These are phyloP conservation scores for Sula dactylatra DNA, from an alignment of 2,113 vertebrate species.

Conservation along the genomic window DNA sequence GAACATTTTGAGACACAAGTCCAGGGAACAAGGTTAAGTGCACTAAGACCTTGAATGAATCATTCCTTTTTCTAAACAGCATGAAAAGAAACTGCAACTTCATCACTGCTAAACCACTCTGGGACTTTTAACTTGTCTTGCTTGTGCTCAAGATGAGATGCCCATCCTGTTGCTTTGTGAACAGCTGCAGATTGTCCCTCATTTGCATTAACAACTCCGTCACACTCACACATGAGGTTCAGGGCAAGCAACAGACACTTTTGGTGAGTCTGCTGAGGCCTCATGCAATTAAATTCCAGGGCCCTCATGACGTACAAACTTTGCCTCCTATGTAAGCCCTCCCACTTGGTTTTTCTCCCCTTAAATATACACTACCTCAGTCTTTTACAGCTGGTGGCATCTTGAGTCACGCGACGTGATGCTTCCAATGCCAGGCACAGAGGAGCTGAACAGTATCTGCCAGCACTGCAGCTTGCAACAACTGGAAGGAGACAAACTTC, in stretches of 20 bases:
- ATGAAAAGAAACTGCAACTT: neutral
- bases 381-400: slow-evolving; percentile 28
- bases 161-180: neutral
- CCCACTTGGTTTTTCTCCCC: neutral
- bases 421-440: neutral
- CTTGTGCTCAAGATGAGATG: neutral
- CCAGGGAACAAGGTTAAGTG: neutral
- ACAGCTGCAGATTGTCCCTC: neutral
- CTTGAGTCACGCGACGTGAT: neutral
- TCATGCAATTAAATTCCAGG: neutral
- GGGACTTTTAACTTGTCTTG: neutral
- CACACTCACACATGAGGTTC: neutral
- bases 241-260: neutral
- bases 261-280: neutral
- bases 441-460: neutral
- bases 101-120: neutral
- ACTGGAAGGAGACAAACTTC: slow-evolving; percentile 17
- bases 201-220: neutral
- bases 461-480: slow-evolving; percentile 15
- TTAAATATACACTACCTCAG: slow-evolving; percentile 13
- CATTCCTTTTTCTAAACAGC: neutral
- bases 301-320: neutral
- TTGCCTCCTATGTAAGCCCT: neutral
- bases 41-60: neutral
- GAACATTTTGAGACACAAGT: neutral